Base-by-base conservation (phyloP, 2,113 vertebrate species). In the Campylorhamphus procurvoides region DNA sequence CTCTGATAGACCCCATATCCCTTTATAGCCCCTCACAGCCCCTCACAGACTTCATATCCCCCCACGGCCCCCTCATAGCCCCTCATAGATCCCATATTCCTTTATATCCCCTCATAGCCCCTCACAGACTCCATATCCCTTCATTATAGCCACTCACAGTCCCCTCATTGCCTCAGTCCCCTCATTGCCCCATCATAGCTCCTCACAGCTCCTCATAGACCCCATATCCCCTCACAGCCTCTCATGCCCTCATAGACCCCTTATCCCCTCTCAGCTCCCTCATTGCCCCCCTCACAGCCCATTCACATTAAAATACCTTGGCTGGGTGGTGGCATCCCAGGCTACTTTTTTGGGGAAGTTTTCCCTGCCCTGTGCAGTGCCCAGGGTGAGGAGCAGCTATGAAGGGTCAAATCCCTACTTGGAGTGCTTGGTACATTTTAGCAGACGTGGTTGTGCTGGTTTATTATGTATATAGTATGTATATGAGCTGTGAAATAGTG, bases 321-420 rank as follows among this genome's bases (percentile, higher is more conserved):
- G 18, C 8, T 0, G 2, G 24, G 10, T 33, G 17, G 6, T 13
- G 44, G 19, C 49, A 29, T 5, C 17, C 17, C 15, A 39, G 7
- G 18, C 5, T 1, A 5, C 18, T 16, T 9, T 18, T 22, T 14
- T 5, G 7, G 8, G 52, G 33, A 60, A 27, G 24, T 71, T 33
- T 31, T 27, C 23, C 13, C 24, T 49, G 47, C 7, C 7, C 9
- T 20, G 18, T 14, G 60, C 19, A 2, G 13, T 55, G 31, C 15
- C 10, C 27, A 18, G 10, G 15, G 27, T 50, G 23, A 69, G 19
- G 40, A 58, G 35, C 1, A 47, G 47, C 23, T 1, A 3, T 6
- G 23, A 14, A 46, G 7, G 19, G 16, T 4, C 15, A 33, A 62
- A 64, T 24, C 25, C 5, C 0, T 7, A 33, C 10, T 12, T 19